A percentile compares a stretch with the other conserved stretches of the same genome.
Evolutionary conservation across 2,797 vertebrate species (phyloP).

Genomic region (Cirrhinus mrigala): DNA sequence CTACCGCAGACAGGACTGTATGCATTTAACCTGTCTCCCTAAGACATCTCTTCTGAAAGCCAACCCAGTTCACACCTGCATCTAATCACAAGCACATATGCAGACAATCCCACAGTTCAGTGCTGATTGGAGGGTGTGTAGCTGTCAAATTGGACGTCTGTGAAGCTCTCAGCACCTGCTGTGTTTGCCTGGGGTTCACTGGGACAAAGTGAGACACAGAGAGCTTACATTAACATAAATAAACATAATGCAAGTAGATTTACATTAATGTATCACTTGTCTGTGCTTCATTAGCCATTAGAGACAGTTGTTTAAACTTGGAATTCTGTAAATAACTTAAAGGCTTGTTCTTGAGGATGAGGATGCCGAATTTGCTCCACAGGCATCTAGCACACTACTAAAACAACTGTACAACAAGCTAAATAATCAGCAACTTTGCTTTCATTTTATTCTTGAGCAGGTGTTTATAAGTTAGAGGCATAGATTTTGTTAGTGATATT

Average conservation of each 20-base stretch:
- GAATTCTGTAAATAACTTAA: conserved; percentile 9
- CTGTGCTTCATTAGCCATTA: conserved; percentile 6
- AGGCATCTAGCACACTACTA: neutral
- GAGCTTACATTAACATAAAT: conserved; percentile 35
- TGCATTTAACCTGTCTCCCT: conserved; percentile 21
- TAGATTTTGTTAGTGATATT: neutral
- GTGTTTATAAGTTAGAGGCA: neutral
- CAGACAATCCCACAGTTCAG: conserved; percentile 5
- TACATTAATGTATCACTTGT: conserved; percentile 11
- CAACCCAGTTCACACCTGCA: conserved; percentile 36
- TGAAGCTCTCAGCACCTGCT: conserved; percentile 23
- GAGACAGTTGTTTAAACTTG: conserved; percentile 13
- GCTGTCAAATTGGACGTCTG: conserved; percentile 2
- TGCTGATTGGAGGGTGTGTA: conserved; percentile 39
- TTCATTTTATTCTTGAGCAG: neutral
- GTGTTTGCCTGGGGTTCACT: conserved; percentile 23
- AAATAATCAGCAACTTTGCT: neutral
- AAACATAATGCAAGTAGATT: conserved; percentile 22
- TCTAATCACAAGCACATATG: conserved; percentile 37
- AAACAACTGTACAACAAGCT: neutral
- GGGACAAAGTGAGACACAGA: conserved; percentile 18
- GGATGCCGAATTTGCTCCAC: neutral
- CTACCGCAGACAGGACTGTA: conserved; percentile 26
- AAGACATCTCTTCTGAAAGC: conserved; percentile 29
- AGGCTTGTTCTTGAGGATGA: conserved; percentile 4